Evolutionary conservation across 1,140 invertebrate species (phyloP), one percentile per base, ranked within the genome.

Genomic region (Drosophila littoralis): DNA sequence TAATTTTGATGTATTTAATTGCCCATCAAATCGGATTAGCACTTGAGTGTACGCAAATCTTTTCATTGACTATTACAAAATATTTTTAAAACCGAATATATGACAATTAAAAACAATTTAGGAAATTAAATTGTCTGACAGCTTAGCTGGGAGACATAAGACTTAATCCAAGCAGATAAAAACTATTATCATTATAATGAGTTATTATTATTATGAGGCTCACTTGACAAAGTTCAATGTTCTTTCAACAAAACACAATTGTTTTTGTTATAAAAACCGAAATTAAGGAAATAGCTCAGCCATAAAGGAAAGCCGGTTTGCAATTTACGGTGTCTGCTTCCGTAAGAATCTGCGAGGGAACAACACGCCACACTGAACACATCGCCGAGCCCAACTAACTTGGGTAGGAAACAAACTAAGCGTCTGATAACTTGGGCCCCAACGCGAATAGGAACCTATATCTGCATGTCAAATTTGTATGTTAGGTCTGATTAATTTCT

Each of bases 401-500:
- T 42, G 35, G 51, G 9, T 51, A 50, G 10, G 13, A 38, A 36
- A 2, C 17, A 28, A 10, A 52, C 45, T 40, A 13, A 46, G 32
- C 15, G 9, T n/a, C 54, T 55, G 8, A 57, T 35, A 52, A 10
- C 33, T 58, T 17, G 7, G 9, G 10, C 9, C 17, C 12, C 28
- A 33, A 6, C 12, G 2, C 6, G 3, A 28, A 22, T 40, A 28
- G 9, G 12, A 55, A 40, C 5, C 9, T 70, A 28, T 43, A 43
- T 40, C 57, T 67, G 32, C 36, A 40, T 63, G 22, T 52, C 28
- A 43, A 42, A 42, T 6, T 40, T 15, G 28, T 33, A 45, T 71
- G 10, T 48, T 10, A 43, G 50, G 40, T 13, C 50, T 61, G 66
- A 75, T 79, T 76, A 64, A 35, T 71, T 64, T 73, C 50, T 72